Conservation (phyloP, 2,797 vertebrate genomes). For the Chromis chromis region DNA sequence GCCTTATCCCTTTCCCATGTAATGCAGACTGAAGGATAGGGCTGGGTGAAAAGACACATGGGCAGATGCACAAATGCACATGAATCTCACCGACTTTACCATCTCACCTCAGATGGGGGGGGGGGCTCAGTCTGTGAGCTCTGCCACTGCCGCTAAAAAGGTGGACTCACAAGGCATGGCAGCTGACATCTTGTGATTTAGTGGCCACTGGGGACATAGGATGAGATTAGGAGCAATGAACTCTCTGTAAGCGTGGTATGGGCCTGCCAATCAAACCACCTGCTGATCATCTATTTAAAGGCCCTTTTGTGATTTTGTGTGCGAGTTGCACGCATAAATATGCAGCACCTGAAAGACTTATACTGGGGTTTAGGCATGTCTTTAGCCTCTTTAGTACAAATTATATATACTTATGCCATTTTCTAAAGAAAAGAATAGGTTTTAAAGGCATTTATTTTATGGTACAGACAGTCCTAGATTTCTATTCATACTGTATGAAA, state of each 20-base stretch:
- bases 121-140: constrained; percentile 7
- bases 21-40: constrained; percentile 29
- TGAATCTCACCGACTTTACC: constrained; percentile 13
- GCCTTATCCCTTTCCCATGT: constrained; percentile 1
- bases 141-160: not conserved
- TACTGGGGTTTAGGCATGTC: not conserved
- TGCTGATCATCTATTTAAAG: constrained; percentile 11
- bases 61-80: constrained; percentile 24
- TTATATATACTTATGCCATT: not conserved
- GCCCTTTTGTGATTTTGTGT: not conserved
- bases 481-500: not conserved
- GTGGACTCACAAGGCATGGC: not conserved
- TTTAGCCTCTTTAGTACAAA: not conserved
- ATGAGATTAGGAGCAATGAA: not conserved
- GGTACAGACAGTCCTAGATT: constrained; percentile 3
- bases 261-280: constrained; percentile 7
- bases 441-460: not conserved
- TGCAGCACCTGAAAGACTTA: not conserved
- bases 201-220: not conserved
- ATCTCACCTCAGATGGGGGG: constrained; percentile 14
- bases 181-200: not conserved
- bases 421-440: not conserved
- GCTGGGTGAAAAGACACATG: constrained; percentile 23
- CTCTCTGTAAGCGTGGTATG: not conserved
- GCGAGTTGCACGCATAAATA: not conserved